These are phyloP conservation scores for Dasypogon diadema DNA, from an alignment of 2,888 invertebrate species.

Conservation along the genomic window DNA sequence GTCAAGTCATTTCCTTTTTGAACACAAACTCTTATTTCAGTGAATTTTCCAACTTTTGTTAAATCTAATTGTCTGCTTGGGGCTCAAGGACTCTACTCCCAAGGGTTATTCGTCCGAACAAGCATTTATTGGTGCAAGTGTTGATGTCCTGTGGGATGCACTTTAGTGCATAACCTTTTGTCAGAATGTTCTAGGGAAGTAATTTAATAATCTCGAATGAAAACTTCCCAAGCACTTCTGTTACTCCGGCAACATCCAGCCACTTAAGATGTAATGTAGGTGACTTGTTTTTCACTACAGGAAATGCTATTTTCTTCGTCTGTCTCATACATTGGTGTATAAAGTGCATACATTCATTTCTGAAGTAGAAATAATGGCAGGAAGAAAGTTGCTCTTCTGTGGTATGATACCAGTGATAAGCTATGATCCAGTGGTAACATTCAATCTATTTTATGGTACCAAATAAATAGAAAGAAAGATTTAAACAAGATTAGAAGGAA, in stretches of 20 bases:
- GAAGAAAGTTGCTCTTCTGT: too few species aligned
- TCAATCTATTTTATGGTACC: too few species aligned
- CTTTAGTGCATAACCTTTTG: conserved; percentile 38
- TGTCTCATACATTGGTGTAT: too few species aligned
- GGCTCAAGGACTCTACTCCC: conserved; percentile 31
- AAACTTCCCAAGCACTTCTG: conserved; percentile 23
- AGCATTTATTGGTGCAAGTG: conserved; percentile 12
- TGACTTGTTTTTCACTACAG: too few species aligned
- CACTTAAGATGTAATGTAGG: too few species aligned
- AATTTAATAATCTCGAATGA: conserved; percentile 42
- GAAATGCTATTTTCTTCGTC: too few species aligned
- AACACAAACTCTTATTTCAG: conserved; percentile 20
- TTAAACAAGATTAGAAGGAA: too few species aligned
- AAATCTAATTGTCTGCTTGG: conserved; percentile 46
- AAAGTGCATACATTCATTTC: too few species aligned
- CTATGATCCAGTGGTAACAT: too few species aligned
- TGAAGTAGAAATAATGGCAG: too few species aligned
- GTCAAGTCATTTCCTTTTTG: conserved; percentile 37
- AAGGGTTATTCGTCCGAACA: conserved; percentile 8
- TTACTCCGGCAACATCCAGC: conserved; percentile 20
- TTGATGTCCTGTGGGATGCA: conserved; percentile 49
- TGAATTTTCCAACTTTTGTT: conserved; percentile 39
- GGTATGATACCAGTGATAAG: too few species aligned
- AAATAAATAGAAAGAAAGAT: too few species aligned
- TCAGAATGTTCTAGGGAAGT: conserved; percentile 22